These are phyloP conservation scores for Phycodurus eques DNA, from an alignment of 2,113 vertebrate genomes.

Conservation along the genomic window DNA sequence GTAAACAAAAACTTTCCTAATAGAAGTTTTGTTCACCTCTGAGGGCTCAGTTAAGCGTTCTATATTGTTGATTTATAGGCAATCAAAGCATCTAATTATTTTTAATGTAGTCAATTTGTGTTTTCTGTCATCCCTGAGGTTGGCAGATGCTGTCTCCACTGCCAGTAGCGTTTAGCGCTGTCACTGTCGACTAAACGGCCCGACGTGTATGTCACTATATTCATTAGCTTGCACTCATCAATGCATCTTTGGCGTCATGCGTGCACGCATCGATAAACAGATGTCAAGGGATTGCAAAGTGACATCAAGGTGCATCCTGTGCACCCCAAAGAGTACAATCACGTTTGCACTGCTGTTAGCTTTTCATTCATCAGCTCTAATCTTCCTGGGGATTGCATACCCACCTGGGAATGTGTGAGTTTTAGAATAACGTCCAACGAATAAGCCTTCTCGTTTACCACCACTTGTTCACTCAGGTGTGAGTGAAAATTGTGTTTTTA, in stretches of 20 bases:
- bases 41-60: neutral
- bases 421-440: constrained; percentile 39
- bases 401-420: constrained; percentile 41
- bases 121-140: constrained; percentile 16
- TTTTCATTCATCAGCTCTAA: constrained; percentile 22
- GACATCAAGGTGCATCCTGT: constrained; percentile 20
- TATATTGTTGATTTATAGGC: constrained; percentile 2
- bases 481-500: constrained; percentile 58
- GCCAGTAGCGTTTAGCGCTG: constrained; percentile 27
- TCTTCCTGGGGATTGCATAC: constrained; percentile 34
- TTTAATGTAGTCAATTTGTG: constrained; percentile 22
- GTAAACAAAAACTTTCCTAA: constrained; percentile 2
- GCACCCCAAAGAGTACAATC: constrained; percentile 17
- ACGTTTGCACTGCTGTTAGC: constrained; percentile 14
- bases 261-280: constrained; percentile 33
- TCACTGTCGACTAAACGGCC: constrained; percentile 25
- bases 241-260: constrained; percentile 24
- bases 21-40: constrained; percentile 4
- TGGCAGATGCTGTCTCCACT: constrained; percentile 13
- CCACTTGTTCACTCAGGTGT: constrained; percentile 39
- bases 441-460: constrained; percentile 36
- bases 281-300: constrained; percentile 16
- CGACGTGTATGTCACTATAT: constrained; percentile 8
- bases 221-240: constrained; percentile 28
- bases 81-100: constrained; percentile 16